Base-by-base conservation (phyloP, 1,140 invertebrate species). In the Conus ventricosus region DNA sequence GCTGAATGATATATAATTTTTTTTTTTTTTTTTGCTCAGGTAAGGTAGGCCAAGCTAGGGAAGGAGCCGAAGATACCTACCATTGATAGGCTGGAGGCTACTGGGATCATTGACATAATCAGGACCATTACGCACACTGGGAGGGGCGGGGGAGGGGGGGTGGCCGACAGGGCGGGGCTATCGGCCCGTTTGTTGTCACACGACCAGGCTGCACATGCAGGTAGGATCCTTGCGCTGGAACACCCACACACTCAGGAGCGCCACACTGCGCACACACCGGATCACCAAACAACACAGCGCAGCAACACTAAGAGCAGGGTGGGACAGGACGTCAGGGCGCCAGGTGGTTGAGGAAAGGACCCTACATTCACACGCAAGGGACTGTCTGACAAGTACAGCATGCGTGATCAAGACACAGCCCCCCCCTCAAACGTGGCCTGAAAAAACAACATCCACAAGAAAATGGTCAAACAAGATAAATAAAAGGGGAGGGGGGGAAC, bases 91-190 rank as follows among this genome's bases (percentile, higher is more conserved):
- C 71, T 76, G 75, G 8, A 87, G 85, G 27, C 71, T 78, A 76
- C n/a, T 80, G 53, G 85, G 85, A 54, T 87, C 85, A 78, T 80
- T 87, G 39, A 87, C 85, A 78, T 78, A 87, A n/a, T 87, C 85
- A 54, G 85, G 85, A 15, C 85, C 85, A 23, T 57, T 76, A 75
- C 25, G 51, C 4, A 87, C 85, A 78, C 39, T 27, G 71, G 57
- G 85, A 1, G 85, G 85, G 85, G 85, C 71, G 85, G 85, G 51
- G 85, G 71, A 20, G 85, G 75, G 53, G 25, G 75, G 75, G 85
- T 11, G 71, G 51, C 63, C 4, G 71, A 51, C 20, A n/a, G 60
- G 67, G 85, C 11, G 60, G 84, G 60, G 11, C 57, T 60, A 60
- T 25, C 10, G 13, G 11, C 54, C 27, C 27, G 57, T 39, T 57